These are phyloP conservation scores for Stichodactyla mertensii DNA, from an alignment of 64 coral and sea anemone genomes.

Conservation along the genomic window DNA sequence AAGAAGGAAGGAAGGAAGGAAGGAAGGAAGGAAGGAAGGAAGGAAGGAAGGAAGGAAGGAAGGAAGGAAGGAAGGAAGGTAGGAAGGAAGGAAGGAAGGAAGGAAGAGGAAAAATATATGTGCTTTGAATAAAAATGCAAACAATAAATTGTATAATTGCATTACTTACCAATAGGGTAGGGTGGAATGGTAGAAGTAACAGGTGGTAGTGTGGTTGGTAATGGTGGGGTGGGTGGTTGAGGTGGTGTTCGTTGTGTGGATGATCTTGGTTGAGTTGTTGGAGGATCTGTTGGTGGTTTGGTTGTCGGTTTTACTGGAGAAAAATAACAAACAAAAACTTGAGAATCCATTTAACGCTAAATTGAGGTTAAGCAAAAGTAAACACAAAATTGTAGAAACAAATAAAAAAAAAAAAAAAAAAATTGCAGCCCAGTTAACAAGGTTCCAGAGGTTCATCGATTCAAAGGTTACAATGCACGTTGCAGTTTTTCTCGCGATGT, in stretches of 20 bases:
- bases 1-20: no score
- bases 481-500: no score
- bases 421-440: no score
- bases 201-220: conserved; percentile 14
- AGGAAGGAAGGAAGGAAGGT: neutral
- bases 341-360: neutral
- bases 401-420: no score
- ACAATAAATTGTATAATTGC: neutral
- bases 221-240: neutral
- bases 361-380: no score
- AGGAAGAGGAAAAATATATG: neutral
- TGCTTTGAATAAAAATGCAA: neutral
- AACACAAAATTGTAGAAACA: no score
- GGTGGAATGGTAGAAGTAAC: neutral
- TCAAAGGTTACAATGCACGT: no score
- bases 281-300: neutral
- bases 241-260: neutral
- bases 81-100: neutral
- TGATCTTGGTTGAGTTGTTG: neutral
- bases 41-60: no score
- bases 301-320: conserved; percentile 5
- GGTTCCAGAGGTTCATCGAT: no score
- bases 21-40: no score
- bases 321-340: neutral
- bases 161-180: conserved; percentile 25